These are phyloP conservation scores for Toxonevra muliebris DNA, from an alignment of 2,888 invertebrate species.

Conservation along the genomic window DNA sequence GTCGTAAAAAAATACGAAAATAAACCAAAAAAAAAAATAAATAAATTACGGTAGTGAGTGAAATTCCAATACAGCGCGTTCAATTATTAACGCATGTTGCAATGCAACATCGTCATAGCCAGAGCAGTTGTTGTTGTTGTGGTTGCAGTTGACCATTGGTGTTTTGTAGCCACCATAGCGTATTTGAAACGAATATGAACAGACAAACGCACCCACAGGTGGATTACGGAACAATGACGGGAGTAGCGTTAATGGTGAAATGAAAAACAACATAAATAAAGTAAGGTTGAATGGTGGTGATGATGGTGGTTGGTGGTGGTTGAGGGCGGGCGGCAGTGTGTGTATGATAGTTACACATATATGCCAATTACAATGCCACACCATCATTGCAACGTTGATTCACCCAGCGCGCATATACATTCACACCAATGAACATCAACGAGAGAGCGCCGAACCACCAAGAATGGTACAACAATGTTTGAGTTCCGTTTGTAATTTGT, in stretches of 20 bases:
- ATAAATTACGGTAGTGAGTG: constrained; percentile 10
- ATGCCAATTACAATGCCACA: too few species aligned
- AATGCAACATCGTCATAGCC: constrained; percentile 26
- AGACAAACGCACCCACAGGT: background rate
- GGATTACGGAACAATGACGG: background rate
- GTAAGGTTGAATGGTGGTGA: background rate
- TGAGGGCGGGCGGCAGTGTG: too few species aligned
- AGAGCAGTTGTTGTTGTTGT: background rate
- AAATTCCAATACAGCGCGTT: constrained; percentile 34
- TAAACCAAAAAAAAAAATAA: constrained; percentile 12
- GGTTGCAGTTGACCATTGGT: background rate
- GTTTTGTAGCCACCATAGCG: background rate
- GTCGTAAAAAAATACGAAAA: constrained; percentile 16
- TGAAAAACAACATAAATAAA: background rate
- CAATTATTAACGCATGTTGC: constrained; percentile 57
- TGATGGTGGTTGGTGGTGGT: background rate
- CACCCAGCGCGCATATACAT: too few species aligned
- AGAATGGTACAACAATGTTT: constrained; percentile 14
- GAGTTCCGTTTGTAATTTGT: constrained; percentile 36
- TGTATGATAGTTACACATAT: too few species aligned
- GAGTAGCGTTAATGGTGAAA: background rate
- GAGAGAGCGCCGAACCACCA: too few species aligned
- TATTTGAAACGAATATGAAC: background rate
- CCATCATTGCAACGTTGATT: too few species aligned
- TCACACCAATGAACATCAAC: too few species aligned